Evolutionary conservation across 1,140 invertebrate species (phyloP).

Genomic region (Panulirus ornatus): DNA sequence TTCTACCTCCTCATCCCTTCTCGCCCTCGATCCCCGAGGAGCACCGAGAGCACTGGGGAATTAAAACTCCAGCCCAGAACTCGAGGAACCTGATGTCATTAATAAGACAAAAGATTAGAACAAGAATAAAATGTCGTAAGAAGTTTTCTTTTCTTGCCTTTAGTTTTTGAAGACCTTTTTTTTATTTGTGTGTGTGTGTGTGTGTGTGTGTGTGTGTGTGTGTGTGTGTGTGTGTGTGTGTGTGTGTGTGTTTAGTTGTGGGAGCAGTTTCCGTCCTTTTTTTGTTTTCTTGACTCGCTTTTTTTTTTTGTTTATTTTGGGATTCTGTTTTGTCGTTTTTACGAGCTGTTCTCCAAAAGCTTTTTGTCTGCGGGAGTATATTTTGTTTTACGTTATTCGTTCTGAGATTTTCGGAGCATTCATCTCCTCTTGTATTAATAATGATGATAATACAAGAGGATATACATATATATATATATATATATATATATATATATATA

Average conservation of each 20-base stretch:
- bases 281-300: background rate
- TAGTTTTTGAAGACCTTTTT: background rate
- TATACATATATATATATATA: too few species aligned
- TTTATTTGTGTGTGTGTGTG: too few species aligned
- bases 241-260: background rate
- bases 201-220: too few species aligned
- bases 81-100: conserved; percentile 8
- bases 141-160: background rate
- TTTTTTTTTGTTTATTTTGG: background rate
- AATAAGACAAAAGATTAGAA: conserved; percentile 25
- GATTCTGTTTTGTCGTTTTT: too few species aligned
- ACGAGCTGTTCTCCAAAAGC: too few species aligned
- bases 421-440: too few species aligned
- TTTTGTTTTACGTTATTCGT: too few species aligned
- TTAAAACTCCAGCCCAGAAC: background rate
- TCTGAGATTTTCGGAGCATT: too few species aligned
- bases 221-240: background rate
- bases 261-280: background rate
- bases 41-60: conserved; percentile 4
- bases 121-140: background rate
- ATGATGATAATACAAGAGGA: too few species aligned
- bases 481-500: too few species aligned
- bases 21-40: background rate
- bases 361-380: too few species aligned
- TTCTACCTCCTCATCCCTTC: background rate